Conservation (phyloP, 1,140 invertebrate genomes). For the Eueides isabella region DNA sequence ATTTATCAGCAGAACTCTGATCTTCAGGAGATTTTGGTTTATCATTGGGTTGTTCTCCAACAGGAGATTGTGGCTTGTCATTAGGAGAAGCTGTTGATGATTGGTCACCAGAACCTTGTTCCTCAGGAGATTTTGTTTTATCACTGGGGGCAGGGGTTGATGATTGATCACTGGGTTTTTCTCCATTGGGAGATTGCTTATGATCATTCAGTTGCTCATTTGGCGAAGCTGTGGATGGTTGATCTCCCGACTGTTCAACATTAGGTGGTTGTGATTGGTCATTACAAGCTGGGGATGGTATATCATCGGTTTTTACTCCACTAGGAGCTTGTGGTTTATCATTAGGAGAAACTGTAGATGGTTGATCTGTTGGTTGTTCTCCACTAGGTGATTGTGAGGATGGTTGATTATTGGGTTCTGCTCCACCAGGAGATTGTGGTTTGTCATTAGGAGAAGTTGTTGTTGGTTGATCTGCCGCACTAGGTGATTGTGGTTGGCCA, state of each 20-base stretch:
- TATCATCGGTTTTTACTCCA: background rate
- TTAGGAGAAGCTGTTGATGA: background rate
- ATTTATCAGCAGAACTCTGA: background rate
- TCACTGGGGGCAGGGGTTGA: background rate
- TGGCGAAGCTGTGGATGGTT: background rate
- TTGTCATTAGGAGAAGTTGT: background rate
- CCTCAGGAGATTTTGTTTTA: background rate
- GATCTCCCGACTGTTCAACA: background rate
- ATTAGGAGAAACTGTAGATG: background rate
- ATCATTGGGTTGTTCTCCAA: too few relatives aligned
- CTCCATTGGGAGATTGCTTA: background rate
- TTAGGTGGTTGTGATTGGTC: background rate
- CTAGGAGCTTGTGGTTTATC: background rate
- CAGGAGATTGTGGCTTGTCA: background rate
- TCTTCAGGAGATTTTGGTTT: background rate
- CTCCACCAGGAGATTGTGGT: background rate
- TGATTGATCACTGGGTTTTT: background rate
- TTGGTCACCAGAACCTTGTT: too few relatives aligned
- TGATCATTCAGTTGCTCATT: too few relatives aligned
- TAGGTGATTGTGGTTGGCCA: too few relatives aligned
- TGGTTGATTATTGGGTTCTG: background rate
- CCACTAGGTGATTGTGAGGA: background rate
- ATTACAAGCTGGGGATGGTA: background rate
- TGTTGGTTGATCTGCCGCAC: too few relatives aligned
- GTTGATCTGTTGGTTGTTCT: background rate